Percentiles rank a stretch among this genome's conserved stretches.
These are phyloP conservation scores for Mya arenaria DNA, from an alignment of 1,140 invertebrate genomes.

Conservation along the genomic window DNA sequence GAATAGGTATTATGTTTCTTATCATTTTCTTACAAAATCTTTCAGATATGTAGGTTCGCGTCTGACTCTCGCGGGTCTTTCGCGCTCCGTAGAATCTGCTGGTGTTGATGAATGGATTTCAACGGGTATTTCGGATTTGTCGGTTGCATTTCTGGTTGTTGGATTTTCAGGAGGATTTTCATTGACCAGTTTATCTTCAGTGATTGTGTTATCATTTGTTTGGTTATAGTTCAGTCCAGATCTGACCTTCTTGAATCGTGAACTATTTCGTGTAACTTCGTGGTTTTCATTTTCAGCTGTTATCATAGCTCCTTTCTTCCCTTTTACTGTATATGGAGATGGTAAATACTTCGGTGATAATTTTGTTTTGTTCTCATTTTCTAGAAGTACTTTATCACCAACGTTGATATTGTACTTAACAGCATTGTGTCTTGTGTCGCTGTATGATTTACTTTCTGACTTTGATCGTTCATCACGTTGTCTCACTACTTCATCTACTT, in stretches of 20 bases:
- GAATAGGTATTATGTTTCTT: too few relatives aligned
- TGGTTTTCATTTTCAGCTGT: constrained; percentile 10
- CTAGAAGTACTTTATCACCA: constrained; percentile 28
- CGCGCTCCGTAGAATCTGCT: too few relatives aligned
- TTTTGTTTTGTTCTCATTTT: constrained; percentile 23
- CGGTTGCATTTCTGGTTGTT: not conserved
- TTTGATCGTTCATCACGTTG: not conserved
- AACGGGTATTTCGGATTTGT: not conserved
- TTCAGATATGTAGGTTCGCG: not conserved
- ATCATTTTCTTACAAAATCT: not conserved
- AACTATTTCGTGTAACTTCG: not conserved
- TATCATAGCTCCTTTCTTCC: constrained; percentile 40
- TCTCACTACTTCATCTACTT: not conserved
- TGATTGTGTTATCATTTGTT: not conserved
- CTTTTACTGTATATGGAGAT: not conserved
- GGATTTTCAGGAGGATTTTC: not conserved
- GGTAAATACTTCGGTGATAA: not conserved
- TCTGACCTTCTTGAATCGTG: not conserved
- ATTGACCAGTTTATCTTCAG: not conserved
- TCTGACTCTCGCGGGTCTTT: not conserved
- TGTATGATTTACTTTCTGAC: not conserved
- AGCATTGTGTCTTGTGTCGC: constrained; percentile 17
- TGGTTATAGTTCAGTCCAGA: not conserved
- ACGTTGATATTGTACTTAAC: not conserved
- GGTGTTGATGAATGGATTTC: too few relatives aligned